Base-by-base conservation (phyloP, 37 sponge, comb jelly and placozoan genomes). In the Geodia barretti region DNA sequence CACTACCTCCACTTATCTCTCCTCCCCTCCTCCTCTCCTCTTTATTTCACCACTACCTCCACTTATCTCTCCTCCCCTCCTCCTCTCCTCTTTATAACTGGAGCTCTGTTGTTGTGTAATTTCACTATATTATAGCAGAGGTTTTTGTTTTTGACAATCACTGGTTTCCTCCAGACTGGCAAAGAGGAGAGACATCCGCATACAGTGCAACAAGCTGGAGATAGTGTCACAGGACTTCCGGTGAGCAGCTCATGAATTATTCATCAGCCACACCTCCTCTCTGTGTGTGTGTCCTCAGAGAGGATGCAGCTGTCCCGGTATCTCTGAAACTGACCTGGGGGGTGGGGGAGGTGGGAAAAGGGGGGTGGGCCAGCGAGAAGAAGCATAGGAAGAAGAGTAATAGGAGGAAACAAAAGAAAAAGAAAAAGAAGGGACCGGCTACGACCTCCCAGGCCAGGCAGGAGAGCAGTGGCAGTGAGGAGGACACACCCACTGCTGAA, bases 371-470 rank as follows among this genome's bases (percentile, higher is more conserved):
- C 7, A 14, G 14, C 14, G 54, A 14, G 39, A 72, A 73, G 54
- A 38, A 73, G 38, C 29, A 78, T 64, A 70, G 40, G 64, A 78
- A 79, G 73, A 71, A 38, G 9, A 21, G 39, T 0, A 9, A 0
- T 17, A 72, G 39, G 73, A 72, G 3, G 38, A 58, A 81, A 40
- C 28, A 24, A 30, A 34, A 60, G 37, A 60, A 20, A 60, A 61
- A 62, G 73, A 23, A 11, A 58, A 62, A 62, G 41, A 35, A 35
- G 41, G 41, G 30, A n/a, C 28, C 5, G 43, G 38, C 54, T 47
- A 14, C 54, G 14, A 14, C 54, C 54, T 17, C 11, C 11, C 11
- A 8, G 63, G 58, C 0, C 60, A 68, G 23, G 70, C 41, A n/a
- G 73, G 64, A 54, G 62, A 11, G 40, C 34, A 23, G 29, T 40